Conservation (phyloP, 2,113 vertebrate genomes). For the Pygathrix nemaeus region DNA sequence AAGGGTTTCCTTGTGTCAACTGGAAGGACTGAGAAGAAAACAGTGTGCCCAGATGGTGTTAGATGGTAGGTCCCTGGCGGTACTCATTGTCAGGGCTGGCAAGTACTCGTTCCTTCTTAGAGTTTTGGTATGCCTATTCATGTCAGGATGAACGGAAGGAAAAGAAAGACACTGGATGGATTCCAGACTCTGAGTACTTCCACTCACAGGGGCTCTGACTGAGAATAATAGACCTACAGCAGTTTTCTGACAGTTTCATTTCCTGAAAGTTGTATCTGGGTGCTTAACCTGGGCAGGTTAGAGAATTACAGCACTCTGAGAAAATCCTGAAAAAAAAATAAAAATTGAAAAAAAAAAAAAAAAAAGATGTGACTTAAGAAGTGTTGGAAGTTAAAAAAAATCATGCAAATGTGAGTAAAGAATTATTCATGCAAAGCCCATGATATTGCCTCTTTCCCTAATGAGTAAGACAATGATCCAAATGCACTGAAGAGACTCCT, state of each 20-base stretch:
- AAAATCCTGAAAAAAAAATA: background rate
- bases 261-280: background rate
- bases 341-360: background rate
- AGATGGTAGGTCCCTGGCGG: background rate
- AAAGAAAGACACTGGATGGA: background rate
- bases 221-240: background rate
- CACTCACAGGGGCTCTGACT: background rate
- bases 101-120: background rate
- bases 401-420: constrained; percentile 54
- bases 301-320: background rate
- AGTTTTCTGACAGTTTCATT: background rate
- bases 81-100: background rate
- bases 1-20: background rate
- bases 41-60: background rate
- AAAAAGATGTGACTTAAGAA: background rate
- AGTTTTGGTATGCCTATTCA: background rate
- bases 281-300: background rate
- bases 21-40: background rate
- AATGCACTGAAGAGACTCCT: constrained; percentile 2
- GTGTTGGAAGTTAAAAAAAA: background rate
- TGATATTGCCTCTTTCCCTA: constrained; percentile 4
- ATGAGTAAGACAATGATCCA: background rate
- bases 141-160: background rate
- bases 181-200: background rate
- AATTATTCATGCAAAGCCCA: constrained; percentile 49